These are phyloP conservation scores for Aldrovandia affinis DNA, from an alignment of 2,797 vertebrate species.

Conservation along the genomic window DNA sequence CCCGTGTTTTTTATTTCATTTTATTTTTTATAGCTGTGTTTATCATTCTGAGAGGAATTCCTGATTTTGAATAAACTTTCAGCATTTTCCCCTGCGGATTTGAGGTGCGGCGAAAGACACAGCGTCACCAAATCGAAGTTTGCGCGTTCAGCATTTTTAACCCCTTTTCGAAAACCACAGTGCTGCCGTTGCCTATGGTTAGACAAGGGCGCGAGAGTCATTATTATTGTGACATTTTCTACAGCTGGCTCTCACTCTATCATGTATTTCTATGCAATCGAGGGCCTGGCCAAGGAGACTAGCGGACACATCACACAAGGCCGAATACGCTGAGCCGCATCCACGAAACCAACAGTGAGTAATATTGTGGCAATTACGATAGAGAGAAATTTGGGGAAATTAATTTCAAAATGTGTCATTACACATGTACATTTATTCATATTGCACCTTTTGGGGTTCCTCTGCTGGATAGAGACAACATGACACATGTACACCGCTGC, in stretches of 20 bases:
- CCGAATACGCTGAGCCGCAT: too few species aligned
- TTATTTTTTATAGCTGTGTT: background rate
- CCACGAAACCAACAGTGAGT: too few species aligned
- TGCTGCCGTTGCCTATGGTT: background rate
- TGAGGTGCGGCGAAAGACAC: background rate
- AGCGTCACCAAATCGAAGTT: background rate
- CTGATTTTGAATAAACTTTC: background rate
- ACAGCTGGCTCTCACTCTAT: background rate
- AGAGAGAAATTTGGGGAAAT: too few species aligned
- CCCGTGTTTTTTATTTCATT: background rate
- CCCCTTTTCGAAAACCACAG: background rate
- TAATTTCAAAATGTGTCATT: too few species aligned
- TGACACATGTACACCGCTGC: too few species aligned
- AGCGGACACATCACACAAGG: background rate
- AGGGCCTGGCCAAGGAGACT: background rate
- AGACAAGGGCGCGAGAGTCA: background rate
- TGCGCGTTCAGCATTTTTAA: background rate
- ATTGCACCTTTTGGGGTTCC: too few species aligned
- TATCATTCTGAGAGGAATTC: too few species aligned
- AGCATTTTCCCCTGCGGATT: background rate
- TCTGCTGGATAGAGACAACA: too few species aligned
- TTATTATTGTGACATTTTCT: too few species aligned
- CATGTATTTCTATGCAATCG: background rate
- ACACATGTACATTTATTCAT: too few species aligned
- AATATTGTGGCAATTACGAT: too few species aligned